phyloP scores from a whole-genome alignment of 1,140 invertebrate species.

The Riptortus pedestris region DNA sequence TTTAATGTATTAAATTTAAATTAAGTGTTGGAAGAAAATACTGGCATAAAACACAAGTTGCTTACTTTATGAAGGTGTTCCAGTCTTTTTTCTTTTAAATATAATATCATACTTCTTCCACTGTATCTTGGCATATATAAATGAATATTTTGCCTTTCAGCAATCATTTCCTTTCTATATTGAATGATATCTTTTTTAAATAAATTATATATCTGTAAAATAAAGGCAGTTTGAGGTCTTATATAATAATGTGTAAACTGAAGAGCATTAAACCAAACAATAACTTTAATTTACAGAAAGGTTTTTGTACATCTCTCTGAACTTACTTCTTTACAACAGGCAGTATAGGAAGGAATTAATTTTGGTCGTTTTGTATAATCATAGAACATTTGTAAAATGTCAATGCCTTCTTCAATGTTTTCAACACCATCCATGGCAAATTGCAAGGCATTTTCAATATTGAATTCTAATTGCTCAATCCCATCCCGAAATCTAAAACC shows the following conservation, averaged over 20 bases:
- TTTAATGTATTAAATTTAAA: too few relatives aligned
- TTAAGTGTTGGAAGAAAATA: too few relatives aligned
- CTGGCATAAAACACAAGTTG: too few relatives aligned
- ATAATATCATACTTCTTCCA: slow-evolving; percentile 53
- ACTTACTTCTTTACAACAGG: slow-evolving; percentile 49
- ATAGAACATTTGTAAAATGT: slow-evolving; percentile 54
- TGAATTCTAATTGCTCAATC: slow-evolving; percentile 56
- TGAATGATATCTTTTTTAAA: slow-evolving; percentile 63
- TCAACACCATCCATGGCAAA: slow-evolving; percentile 53
- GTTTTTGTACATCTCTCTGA: too few relatives aligned
- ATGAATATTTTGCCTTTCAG: slow-evolving; percentile 48
- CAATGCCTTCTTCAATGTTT: slow-evolving; percentile 60
- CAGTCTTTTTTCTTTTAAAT: slow-evolving; percentile 50
- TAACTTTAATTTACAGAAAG: too few relatives aligned
- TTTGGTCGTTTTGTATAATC: slow-evolving; percentile 57
- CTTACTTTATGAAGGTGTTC: slow-evolving; percentile 26
- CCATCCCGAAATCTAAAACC: slow-evolving; percentile 45
- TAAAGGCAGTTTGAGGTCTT: too few relatives aligned
- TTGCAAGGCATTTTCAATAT: slow-evolving; percentile 58
- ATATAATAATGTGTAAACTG: too few relatives aligned
- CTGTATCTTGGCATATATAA: slow-evolving; percentile 56
- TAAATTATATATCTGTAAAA: slow-evolving; percentile 57
- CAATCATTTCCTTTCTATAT: slow-evolving; percentile 55
- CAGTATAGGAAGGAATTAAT: slow-evolving; percentile 48
- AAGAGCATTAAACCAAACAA: too few relatives aligned